These are phyloP conservation scores for Tinea semifulvella DNA, from an alignment of 2,888 invertebrate genomes.

Conservation along the genomic window DNA sequence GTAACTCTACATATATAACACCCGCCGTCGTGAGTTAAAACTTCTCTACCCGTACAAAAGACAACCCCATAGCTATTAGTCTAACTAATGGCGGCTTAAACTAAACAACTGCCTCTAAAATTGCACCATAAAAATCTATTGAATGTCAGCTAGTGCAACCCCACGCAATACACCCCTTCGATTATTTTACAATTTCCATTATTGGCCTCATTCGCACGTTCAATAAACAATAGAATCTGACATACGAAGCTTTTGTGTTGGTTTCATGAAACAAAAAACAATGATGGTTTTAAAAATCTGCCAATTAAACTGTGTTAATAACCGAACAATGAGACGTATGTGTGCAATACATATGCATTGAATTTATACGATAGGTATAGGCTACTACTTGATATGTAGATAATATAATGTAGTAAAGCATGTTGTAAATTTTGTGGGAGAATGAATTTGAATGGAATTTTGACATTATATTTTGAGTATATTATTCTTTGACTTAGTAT, in stretches of 20 bases:
- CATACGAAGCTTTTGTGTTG: conserved; percentile 2
- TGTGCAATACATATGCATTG: no score
- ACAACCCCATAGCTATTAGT: conserved; percentile 36
- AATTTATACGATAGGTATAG: no score
- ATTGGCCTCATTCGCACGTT: conserved; percentile 28
- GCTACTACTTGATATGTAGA: no score
- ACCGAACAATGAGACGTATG: no score
- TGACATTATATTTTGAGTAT: no score
- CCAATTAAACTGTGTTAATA: conserved; percentile 6
- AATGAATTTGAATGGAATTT: no score
- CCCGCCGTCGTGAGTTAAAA: no score
- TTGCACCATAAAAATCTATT: conserved; percentile 48
- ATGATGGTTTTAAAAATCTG: neutral
- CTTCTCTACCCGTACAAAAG: conserved; percentile 11
- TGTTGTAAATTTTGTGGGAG: no score
- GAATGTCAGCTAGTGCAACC: conserved; percentile 41
- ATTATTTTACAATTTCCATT: conserved; percentile 47
- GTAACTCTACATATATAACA: no score
- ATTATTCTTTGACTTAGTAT: no score
- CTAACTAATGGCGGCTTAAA: conserved; percentile 49
- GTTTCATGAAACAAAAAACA: neutral
- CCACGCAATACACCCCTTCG: conserved; percentile 39
- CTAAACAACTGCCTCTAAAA: conserved; percentile 42
- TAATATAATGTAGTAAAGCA: no score
- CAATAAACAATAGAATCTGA: conserved; percentile 28